A percentile compares a stretch with the other conserved stretches of the same genome.
phyloP scores from a whole-genome alignment of 1,140 invertebrate genomes.

The Apis mellifera region DNA sequence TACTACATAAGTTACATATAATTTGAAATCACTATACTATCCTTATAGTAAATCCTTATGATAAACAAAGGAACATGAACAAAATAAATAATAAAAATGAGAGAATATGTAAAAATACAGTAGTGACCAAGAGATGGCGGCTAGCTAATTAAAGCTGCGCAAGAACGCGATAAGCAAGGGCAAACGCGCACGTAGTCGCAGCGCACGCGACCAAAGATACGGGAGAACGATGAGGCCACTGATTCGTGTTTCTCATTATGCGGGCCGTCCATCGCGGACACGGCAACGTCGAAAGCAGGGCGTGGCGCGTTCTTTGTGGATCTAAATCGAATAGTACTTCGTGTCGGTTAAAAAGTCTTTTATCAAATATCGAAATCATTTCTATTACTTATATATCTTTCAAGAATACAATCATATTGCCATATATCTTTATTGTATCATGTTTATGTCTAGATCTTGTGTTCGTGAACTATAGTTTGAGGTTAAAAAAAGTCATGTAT shows the following conservation, averaged over 20 bases:
- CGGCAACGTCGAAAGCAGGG: constrained; percentile 74
- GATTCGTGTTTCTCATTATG: constrained; percentile 52
- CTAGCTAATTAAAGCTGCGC: constrained; percentile 45
- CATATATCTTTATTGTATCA: neutral
- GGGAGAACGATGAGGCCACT: constrained; percentile 46
- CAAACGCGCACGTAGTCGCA: constrained; percentile 35
- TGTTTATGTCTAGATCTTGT: neutral
- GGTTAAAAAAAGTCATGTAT: neutral
- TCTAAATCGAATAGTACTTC: constrained; percentile 27
- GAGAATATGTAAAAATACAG: neutral
- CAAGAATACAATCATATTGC: neutral
- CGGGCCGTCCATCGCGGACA: constrained; percentile 72
- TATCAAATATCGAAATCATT: constrained; percentile 9
- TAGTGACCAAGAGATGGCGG: constrained; percentile 37
- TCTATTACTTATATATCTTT: neutral
- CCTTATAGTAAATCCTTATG: no score
- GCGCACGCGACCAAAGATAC: constrained; percentile 44
- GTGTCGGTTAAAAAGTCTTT: neutral
- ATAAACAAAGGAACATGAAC: neutral
- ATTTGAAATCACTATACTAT: neutral
- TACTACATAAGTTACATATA: neutral
- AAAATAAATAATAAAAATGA: neutral
- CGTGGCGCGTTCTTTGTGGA: constrained; percentile 67
- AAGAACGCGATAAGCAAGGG: constrained; percentile 49
- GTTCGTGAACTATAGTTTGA: neutral